Percentiles rank a stretch among this genome's conserved stretches.
Conservation (phyloP, 2,888 invertebrate genomes). For the Epinotia bilunana region DNA sequence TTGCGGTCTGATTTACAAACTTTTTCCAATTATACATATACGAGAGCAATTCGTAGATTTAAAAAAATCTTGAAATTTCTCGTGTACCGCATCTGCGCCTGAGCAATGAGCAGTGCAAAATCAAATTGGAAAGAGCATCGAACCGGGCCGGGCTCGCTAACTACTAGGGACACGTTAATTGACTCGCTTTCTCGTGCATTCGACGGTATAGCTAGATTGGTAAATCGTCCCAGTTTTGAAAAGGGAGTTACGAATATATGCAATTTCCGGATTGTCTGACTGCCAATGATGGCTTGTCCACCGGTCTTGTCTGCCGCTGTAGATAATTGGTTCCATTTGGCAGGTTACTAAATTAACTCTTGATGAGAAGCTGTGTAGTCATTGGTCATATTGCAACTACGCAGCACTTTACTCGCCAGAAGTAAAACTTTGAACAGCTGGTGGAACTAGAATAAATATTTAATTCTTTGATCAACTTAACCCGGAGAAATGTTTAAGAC, state of each 20-base stretch:
- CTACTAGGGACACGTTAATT: constrained; percentile 53
- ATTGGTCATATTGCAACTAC: background rate
- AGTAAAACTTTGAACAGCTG: background rate
- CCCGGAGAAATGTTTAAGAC: background rate
- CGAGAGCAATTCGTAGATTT: background rate
- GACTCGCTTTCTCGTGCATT: constrained; percentile 46
- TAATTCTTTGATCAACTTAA: background rate
- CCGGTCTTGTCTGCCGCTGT: background rate
- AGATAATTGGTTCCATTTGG: background rate
- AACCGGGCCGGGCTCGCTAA: constrained; percentile 47
- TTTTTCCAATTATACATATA: too few relatives aligned
- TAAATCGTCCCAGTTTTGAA: constrained; percentile 8
- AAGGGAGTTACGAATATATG: background rate
- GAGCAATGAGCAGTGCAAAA: constrained; percentile 50
- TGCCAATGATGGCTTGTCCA: background rate
- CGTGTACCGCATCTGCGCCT: background rate
- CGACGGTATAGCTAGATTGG: constrained; percentile 21
- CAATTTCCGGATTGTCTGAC: constrained; percentile 30
- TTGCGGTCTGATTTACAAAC: too few relatives aligned
- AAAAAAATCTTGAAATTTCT: background rate
- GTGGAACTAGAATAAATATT: background rate
- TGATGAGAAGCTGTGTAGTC: background rate
- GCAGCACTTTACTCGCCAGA: background rate
- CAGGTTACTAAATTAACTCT: background rate
- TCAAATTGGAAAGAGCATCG: constrained; percentile 55